Evolutionary conservation across 2,113 vertebrate genomes (phyloP).

Genomic region (Perccottus glenii): DNA sequence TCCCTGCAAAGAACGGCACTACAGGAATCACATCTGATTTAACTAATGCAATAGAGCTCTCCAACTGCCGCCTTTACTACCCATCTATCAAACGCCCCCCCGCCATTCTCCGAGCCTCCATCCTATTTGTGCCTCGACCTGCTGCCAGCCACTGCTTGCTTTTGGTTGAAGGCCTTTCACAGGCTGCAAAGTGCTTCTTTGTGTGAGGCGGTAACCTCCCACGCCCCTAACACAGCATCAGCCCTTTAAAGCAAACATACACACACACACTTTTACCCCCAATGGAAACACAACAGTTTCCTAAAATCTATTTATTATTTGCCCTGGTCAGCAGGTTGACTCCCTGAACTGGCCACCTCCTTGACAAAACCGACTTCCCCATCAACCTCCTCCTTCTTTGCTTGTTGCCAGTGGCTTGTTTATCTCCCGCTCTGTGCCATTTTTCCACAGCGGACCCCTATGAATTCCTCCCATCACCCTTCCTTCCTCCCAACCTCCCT

Average conservation of each 20-base stretch:
- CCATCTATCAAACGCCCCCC: neutral
- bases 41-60: neutral
- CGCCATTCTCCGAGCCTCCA: neutral
- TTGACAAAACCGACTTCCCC: too few species aligned
- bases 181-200: conserved; percentile 31
- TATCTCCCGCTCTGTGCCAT: conserved; percentile 58
- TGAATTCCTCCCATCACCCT: conserved; percentile 30
- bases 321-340: conserved; percentile 28
- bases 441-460: conserved; percentile 51
- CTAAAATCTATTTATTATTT: conserved; percentile 37
- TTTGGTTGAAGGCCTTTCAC: conserved; percentile 16
- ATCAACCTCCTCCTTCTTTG: too few species aligned
- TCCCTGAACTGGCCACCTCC: too few species aligned
- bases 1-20: conserved; percentile 4
- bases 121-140: conserved; percentile 12
- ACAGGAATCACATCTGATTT: conserved; percentile 1
- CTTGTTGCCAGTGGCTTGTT: too few species aligned
- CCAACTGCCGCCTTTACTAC: too few species aligned
- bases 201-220: conserved; percentile 31
- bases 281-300: conserved; percentile 41
- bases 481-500: conserved; percentile 39
- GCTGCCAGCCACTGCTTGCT: conserved; percentile 13
- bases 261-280: too few species aligned
- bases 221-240: too few species aligned
- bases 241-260: conserved; percentile 10